phyloP scores from a whole-genome alignment of 1,140 invertebrate species.

The Philotrypesis tridentata region DNA sequence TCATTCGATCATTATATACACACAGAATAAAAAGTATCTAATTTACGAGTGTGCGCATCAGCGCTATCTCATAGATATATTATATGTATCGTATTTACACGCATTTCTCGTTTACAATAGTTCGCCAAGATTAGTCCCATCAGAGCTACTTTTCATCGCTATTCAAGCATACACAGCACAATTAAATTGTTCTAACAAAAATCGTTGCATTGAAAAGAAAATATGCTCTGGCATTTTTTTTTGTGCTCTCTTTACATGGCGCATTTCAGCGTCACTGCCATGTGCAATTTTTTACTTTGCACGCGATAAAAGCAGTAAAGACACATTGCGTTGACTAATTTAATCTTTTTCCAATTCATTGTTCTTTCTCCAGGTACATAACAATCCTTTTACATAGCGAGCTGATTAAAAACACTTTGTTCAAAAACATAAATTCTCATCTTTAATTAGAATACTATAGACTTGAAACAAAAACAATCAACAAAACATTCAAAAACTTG shows the following conservation, averaged over 20 bases:
- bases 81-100: slow-evolving; percentile 40
- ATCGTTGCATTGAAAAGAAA: slow-evolving; percentile 9
- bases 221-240: background rate
- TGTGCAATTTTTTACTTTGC: background rate
- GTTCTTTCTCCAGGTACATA: slow-evolving; percentile 9
- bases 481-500: slow-evolving; percentile 3
- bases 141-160: background rate
- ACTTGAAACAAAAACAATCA: slow-evolving; percentile 20
- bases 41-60: slow-evolving; percentile 12
- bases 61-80: slow-evolving; percentile 25
- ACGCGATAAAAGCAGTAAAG: slow-evolving; percentile 9
- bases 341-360: slow-evolving; percentile 4
- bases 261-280: background rate
- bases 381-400: slow-evolving; percentile 11
- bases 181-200: background rate
- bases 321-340: background rate
- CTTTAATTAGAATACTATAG: background rate
- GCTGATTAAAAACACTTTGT: slow-evolving; percentile 10
- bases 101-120: background rate
- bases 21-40: slow-evolving; percentile 44
- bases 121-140: background rate
- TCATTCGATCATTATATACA: slow-evolving; percentile 44
- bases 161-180: slow-evolving; percentile 6
- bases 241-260: slow-evolving; percentile 9
- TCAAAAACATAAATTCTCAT: background rate